Evolutionary conservation across 2,888 invertebrate genomes (phyloP), one percentile per base, ranked within the genome.

Genomic region (Notodonta dromedarius): DNA sequence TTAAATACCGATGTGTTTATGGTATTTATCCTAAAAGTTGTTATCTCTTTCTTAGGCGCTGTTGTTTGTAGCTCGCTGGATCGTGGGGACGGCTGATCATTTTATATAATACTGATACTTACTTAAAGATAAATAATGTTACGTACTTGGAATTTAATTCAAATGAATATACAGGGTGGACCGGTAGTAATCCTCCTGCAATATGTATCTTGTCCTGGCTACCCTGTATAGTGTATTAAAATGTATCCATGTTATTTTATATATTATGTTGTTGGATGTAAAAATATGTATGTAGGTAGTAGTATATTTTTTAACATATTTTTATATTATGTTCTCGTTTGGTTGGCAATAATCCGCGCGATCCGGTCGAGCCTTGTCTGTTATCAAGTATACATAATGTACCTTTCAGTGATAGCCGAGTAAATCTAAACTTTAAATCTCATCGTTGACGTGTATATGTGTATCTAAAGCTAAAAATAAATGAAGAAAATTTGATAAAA

Each of bases 21-120:
- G 85, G 89, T 91, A 87, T 86, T 54, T 87, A 90, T 90, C 86
- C 85, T 89, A 88, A 86, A 56, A 80, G 87, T 92, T 93, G 93
- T 93, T 93, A 93, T 88, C 92, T 93, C 92, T 92, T 93, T 93
- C 91, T 90, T 93, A 93, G 93, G 91, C 89, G 90, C 91, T 91
- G 93, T 93, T 93, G 91, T 90, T 87, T 86, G 84, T 73, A 85
- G 85, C 77, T 87, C 84, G 81, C 71, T 80, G 86, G 80, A 71
- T 69, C 79, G 86, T 87, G 88, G 77, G 86, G 87, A 77, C 62
- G 12, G 55, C 59, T 50, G 13, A 46, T n/a, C 13, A 46, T 46
- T 11, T 46, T 46, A 46, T 46, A 46, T 11, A 13, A 13, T 46
- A 46, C 24, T n/a, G n/a, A 46, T 6, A n/a, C n/a, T n/a, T n/a